Base-by-base conservation (phyloP, 2,888 invertebrate genomes). In the Tachystola acroxantha region DNA sequence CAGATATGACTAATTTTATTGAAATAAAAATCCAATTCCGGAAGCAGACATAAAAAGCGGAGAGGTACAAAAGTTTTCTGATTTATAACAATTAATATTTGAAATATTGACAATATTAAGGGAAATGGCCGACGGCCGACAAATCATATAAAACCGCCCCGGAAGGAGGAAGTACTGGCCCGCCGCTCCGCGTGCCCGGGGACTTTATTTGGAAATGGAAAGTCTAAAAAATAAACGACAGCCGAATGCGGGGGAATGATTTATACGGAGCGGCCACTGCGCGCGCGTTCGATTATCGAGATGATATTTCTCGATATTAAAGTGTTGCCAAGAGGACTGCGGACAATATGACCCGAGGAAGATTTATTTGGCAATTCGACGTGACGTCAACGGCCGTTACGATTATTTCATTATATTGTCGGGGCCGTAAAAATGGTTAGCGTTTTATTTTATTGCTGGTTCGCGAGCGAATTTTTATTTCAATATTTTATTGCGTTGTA, bases 291-390 rank as follows among this genome's bases (percentile, higher is more conserved):
- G 84, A 84, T 85, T 85, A 85, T 74, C 76, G 76, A 67, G 76
- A 85, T 85, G 84, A 84, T 85, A 85, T 82, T 86, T 84, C 79
- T 81, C 77, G 81, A 85, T 86, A 87, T 86, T 84, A 84, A 87
- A 87, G 87, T 86, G 86, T 88, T 81, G 79, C 79, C 73, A 70
- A 77, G 73, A 77, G 80, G 62, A 82, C 78, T 71, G 75, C 68
- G 84, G 85, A 86, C 86, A 86, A 86, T 86, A 86, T 88, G 86
- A 87, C 80, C 81, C 81, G 72, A 62, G 73, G 81, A 81, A 80
- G 84, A 88, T 88, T 86, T 88, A 87, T 87, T 57, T 67, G 66
- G 73, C 80, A 68, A 85, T 87, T 81, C 81, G 68, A 71, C 61
- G 70, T 84, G 79, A 81, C 79, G 66, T 77, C 71, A 68, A 74